Evolutionary conservation across 2,797 vertebrate genomes (phyloP), one percentile per base, ranked within the genome.

Genomic region (Melanotaenia boesemani): DNA sequence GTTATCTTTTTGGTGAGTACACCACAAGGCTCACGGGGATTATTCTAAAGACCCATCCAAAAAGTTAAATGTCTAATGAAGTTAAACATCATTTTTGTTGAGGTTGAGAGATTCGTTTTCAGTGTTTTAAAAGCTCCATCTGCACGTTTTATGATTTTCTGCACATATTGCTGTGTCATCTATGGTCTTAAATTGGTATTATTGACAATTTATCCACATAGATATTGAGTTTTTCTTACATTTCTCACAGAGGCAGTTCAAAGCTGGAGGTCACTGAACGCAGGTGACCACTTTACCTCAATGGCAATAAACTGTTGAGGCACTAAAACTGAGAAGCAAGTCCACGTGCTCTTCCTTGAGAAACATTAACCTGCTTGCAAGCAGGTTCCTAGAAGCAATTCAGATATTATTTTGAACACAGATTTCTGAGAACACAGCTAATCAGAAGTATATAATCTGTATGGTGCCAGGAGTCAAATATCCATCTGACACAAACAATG

Each of bases 401-500:
- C 2, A 36, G 26, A n/a, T 6, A 36, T 81, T 84, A 65, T 87
- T 87, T 77, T 82, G 20, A 22, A 63, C 34, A 13, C 15, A 0
- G n/a, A 30, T 66, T 86, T 84, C 79, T 77, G 54, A 44, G 83
- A 91, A 87, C 59, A 32, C 39, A 13, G 34, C 37, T 68, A 52
- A 79, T 89, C 34, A 75, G 69, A 85, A n/a, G 4, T 86, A 69
- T 78, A 61, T 63, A 76, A 69, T 85, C 60, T 88, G 69, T 75
- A 67, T 57, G 67, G 69, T 64, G 71, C 50, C 11, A 46, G 46
- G 69, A 71, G 76, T 89, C 72, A 85, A 63, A 70, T 44, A 39
- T 39, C 62, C 39, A 50, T 63, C 44, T 65, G 37, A 82, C 68
- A 52, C 20, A 82, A 85, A 92, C 90, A 92, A 91, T 92, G 82